Base-by-base conservation (phyloP, 1,140 invertebrate genomes). In the Venturia canescens region DNA sequence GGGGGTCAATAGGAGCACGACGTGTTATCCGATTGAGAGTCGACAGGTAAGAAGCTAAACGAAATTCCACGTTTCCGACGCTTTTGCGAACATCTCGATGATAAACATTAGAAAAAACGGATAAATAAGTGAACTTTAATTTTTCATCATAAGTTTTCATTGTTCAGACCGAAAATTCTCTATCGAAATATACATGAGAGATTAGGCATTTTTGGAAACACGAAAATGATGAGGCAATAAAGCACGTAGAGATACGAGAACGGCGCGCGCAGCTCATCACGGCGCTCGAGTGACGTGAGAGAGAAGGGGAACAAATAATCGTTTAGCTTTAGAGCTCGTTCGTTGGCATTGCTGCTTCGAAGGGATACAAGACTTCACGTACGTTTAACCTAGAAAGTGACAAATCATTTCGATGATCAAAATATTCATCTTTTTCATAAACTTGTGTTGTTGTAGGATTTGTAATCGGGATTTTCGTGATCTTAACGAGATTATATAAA, bases 401-500 rank as follows among this genome's bases (percentile, higher is more conserved):
- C 18, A 1, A 57, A 31, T 15, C 29, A 53, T 13, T 57, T 23
- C 53, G 16, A 74, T 11, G 15, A 15, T 23, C 48, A 13, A 44
- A 79, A 38, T n/a, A 74, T 48, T 75, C 4, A 57, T n/a, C n/a
- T 6, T 57, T 23, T 21, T 0, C 0, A 1, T 57, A 16, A 3
- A 44, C 1, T 44, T 27, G 5, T 3, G 27, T 15, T 3, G 4
- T 66, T 66, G 21, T 23, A 66, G 26, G 26, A 66, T 23, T 26
- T 4, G 27, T 13, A 66, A 23, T 66, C 6, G 23, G 27, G 6
- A n/a, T 5, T 66, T 66, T 69, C 57, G 53, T 44, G 38, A 11
- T 44, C 38, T 9, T 44, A 44, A 44, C 3, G 13, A 34, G 21
- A 72, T 57, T 7, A 53, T 72, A 26, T 18, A 63, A 87, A 82